Percentiles rank a stretch among this genome's conserved stretches.
Conservation (phyloP, 2,113 vertebrate genomes). For the Sinocyclocheilus rhinocerous region DNA sequence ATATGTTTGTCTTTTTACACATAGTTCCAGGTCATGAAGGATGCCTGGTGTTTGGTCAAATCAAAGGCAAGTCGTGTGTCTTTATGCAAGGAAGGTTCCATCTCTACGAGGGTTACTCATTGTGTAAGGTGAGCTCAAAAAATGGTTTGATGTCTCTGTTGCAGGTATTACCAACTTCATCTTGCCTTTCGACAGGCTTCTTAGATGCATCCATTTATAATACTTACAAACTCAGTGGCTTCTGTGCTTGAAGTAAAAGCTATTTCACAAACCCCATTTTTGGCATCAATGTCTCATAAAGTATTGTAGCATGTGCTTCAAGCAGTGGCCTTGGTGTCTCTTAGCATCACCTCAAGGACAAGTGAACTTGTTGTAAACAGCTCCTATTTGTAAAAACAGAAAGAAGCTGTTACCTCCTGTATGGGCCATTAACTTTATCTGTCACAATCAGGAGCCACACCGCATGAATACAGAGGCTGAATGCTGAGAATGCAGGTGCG, state of each 20-base stretch:
- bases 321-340: slow-evolving; percentile 13
- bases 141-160: not conserved
- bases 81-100: slow-evolving; percentile 79
- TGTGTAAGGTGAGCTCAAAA: slow-evolving; percentile 69
- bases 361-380: slow-evolving; percentile 47
- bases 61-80: slow-evolving; percentile 72
- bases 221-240: not conserved
- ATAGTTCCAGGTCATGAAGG: slow-evolving; percentile 74
- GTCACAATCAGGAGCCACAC: slow-evolving; percentile 51
- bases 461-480: slow-evolving; percentile 44
- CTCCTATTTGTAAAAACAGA: slow-evolving; percentile 59
- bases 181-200: not conserved
- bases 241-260: not conserved
- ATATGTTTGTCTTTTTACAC: slow-evolving; percentile 14
- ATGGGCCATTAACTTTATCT: slow-evolving; percentile 62
- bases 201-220: not conserved
- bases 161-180: not conserved
- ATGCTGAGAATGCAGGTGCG: slow-evolving; percentile 35
- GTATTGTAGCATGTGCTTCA: not conserved
- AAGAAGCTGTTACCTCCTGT: slow-evolving; percentile 51
- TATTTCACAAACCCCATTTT: not conserved
- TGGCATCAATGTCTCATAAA: not conserved
- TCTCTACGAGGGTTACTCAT: slow-evolving; percentile 75
- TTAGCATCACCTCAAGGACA: slow-evolving; percentile 56
- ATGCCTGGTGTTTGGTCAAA: slow-evolving; percentile 71